phyloP scores from a whole-genome alignment of 2,797 vertebrate genomes.

The Salmo trutta region DNA sequence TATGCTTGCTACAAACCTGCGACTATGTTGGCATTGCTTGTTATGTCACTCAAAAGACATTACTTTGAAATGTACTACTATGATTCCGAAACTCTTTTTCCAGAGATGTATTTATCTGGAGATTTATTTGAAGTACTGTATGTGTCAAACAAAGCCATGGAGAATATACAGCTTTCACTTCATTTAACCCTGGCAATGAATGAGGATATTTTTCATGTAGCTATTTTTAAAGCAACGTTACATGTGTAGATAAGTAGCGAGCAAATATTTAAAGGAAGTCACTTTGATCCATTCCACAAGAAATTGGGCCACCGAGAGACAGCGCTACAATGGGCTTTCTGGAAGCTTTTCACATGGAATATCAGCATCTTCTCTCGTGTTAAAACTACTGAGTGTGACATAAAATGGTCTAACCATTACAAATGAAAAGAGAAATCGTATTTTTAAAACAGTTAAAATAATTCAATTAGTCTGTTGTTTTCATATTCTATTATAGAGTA shows the following conservation, averaged over 20 bases:
- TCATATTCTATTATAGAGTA: constrained; percentile 10
- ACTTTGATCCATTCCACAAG: constrained; percentile 54
- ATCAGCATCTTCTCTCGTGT: constrained; percentile 25
- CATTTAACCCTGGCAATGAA: neutral
- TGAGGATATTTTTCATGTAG: neutral
- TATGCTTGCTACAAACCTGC: constrained; percentile 67
- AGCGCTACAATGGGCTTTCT: constrained; percentile 47
- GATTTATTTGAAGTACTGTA: neutral
- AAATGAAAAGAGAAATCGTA: neutral
- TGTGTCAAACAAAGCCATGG: neutral
- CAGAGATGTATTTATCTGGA: neutral
- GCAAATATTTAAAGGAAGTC: constrained; percentile 49
- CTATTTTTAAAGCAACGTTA: constrained; percentile 41
- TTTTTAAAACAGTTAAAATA: neutral
- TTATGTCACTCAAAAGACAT: neutral
- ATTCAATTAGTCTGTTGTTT: neutral
- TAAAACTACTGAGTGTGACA: neutral
- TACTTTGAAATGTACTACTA: constrained; percentile 2
- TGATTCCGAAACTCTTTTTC: neutral
- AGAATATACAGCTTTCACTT: constrained; percentile 14
- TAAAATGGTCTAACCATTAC: neutral
- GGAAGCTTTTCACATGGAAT: constrained; percentile 49
- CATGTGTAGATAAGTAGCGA: constrained; percentile 60
- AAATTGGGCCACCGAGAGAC: constrained; percentile 47
- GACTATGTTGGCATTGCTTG: constrained; percentile 48